Percentiles rank a stretch among this genome's conserved stretches.
Conservation (phyloP, 1,140 invertebrate genomes). For the Ptiloglossa arizonensis region DNA sequence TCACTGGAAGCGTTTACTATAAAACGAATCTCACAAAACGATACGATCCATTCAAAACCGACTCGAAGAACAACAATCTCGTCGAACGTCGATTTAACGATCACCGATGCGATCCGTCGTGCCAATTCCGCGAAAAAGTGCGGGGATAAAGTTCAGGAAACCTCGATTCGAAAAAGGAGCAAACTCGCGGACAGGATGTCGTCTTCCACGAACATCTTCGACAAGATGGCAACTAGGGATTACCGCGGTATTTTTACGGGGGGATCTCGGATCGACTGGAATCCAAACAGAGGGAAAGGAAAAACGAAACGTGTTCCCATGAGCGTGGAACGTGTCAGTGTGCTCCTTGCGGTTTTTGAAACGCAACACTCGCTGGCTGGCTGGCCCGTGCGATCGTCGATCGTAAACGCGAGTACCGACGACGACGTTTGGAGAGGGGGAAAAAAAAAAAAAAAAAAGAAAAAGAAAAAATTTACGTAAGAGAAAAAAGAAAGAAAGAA, state of each 20-base stretch:
- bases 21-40: too few relatives aligned
- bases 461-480: too few relatives aligned
- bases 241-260: conserved; percentile 15
- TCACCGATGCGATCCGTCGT: too few relatives aligned
- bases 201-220: not conserved
- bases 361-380: conserved; percentile 55
- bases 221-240: not conserved
- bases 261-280: conserved; percentile 10
- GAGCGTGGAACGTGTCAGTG: conserved; percentile 39
- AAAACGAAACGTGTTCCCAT: conserved; percentile 62
- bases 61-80: too few relatives aligned
- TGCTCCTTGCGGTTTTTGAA: conserved; percentile 62
- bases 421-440: conserved; percentile 31
- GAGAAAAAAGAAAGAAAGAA: too few relatives aligned
- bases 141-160: too few relatives aligned
- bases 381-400: conserved; percentile 51
- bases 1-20: too few relatives aligned
- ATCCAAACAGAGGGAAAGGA: conserved; percentile 48
- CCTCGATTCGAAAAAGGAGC: too few relatives aligned
- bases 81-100: too few relatives aligned
- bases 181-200: not conserved
- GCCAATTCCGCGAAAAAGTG: too few relatives aligned
- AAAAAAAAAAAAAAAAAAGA: not conserved
- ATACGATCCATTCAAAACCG: too few relatives aligned
- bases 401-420: conserved; percentile 49